Evolutionary conservation across 2,797 vertebrate genomes (phyloP).

Genomic region (Florisuga fusca): DNA sequence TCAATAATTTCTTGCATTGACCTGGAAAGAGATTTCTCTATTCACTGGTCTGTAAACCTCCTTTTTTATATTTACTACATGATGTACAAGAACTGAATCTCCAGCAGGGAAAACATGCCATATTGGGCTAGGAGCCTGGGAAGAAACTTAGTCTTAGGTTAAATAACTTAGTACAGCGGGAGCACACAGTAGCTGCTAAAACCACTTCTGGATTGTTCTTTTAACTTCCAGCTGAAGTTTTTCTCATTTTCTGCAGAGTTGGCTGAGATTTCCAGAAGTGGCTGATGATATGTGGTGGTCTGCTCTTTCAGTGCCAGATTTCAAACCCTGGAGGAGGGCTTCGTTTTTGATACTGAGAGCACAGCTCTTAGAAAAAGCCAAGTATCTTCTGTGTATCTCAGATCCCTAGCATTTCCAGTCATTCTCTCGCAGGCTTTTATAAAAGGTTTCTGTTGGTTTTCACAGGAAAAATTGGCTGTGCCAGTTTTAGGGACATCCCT

Average conservation of each 20-base stretch:
- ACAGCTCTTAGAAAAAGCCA: background rate
- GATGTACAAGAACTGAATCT: slow-evolving; percentile 67
- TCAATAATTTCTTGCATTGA: slow-evolving; percentile 75
- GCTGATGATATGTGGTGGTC: background rate
- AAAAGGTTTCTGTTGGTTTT: background rate
- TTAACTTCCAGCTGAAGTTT: slow-evolving; percentile 21
- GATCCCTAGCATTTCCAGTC: background rate
- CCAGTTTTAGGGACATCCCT: background rate
- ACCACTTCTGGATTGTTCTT: slow-evolving; percentile 60
- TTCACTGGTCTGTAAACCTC: slow-evolving; percentile 69
- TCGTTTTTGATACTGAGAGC: background rate
- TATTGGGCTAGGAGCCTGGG: slow-evolving; percentile 59
- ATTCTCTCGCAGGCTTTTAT: background rate
- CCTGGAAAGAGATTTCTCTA: slow-evolving; percentile 75
- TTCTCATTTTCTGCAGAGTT: slow-evolving; percentile 26
- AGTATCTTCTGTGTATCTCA: background rate
- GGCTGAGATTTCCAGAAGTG: slow-evolving; percentile 8
- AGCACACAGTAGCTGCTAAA: slow-evolving; percentile 30
- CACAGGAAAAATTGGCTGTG: background rate
- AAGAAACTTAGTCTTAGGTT: slow-evolving; percentile 65
- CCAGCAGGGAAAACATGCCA: slow-evolving; percentile 69
- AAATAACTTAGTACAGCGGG: slow-evolving; percentile 34
- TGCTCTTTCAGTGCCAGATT: background rate
- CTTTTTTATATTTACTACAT: slow-evolving; percentile 72
- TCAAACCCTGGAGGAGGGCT: background rate